Conservation (phyloP, 2,888 invertebrate genomes). For the Pseudococcus longispinus region DNA sequence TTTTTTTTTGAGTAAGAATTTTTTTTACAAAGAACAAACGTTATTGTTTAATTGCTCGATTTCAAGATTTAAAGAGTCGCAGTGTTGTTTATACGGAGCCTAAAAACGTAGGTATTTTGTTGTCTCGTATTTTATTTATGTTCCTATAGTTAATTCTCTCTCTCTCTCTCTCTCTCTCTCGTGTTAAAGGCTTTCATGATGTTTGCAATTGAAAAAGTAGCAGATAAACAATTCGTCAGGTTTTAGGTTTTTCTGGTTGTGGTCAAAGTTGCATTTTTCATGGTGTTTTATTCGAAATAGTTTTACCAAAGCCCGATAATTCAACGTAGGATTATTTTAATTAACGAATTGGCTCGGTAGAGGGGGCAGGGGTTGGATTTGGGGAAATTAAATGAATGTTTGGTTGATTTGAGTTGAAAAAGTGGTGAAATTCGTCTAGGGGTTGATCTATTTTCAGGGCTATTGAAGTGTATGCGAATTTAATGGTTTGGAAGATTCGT, state of each 20-base stretch:
- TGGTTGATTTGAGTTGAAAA: not conserved
- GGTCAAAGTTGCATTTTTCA: not conserved
- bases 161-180: not conserved
- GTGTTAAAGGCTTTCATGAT: constrained; percentile 13
- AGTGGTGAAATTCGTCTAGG: not conserved
- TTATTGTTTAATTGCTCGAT: constrained; percentile 11
- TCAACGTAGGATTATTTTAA: not conserved
- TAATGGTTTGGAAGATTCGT: not conserved
- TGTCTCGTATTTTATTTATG: constrained; percentile 36
- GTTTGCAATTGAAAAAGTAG: constrained; percentile 7
- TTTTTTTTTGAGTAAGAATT: not conserved
- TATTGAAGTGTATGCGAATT: not conserved
- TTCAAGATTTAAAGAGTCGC: not conserved
- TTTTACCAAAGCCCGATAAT: not conserved
- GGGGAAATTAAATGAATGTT: not conserved
- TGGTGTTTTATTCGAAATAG: not conserved
- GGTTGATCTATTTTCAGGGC: not conserved
- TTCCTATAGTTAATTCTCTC: constrained; percentile 50
- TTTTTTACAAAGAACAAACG: not conserved
- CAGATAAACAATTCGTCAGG: not conserved
- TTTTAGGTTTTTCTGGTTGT: not conserved
- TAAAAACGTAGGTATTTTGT: constrained; percentile 4
- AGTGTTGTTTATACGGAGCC: constrained; percentile 46
- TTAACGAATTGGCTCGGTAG: not conserved
- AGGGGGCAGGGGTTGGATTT: not conserved